A percentile compares a stretch with the other conserved stretches of the same genome.
Evolutionary conservation across 2,888 invertebrate genomes (phyloP).

Genomic region (Nephrotoma flavescens): DNA sequence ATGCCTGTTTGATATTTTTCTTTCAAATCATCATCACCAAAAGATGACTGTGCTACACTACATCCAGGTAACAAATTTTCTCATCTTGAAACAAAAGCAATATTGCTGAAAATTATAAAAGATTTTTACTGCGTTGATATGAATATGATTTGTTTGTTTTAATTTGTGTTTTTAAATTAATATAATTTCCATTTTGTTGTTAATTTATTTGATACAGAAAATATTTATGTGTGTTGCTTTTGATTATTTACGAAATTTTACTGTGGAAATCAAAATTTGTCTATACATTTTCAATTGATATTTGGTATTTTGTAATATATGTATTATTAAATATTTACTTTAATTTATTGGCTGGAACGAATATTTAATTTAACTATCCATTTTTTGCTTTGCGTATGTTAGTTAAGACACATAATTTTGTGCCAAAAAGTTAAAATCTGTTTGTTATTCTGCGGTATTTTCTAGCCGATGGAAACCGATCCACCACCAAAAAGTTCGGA

Average conservation of each 20-base stretch:
- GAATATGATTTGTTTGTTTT: neutral
- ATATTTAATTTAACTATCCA: neutral
- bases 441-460: neutral
- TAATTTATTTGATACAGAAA: neutral
- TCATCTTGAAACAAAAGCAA: neutral
- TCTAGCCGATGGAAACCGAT: slow-evolving; percentile 14
- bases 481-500: slow-evolving; percentile 3
- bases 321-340: neutral
- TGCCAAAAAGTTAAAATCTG: neutral
- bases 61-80: slow-evolving; percentile 26
- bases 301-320: neutral
- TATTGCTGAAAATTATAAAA: neutral
- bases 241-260: neutral
- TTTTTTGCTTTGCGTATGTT: neutral
- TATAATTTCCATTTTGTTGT: neutral
- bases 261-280: neutral
- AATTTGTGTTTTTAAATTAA: neutral
- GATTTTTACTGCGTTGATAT: neutral
- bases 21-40: slow-evolving; percentile 13
- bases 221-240: neutral
- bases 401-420: neutral
- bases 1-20: neutral
- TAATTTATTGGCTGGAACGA: neutral
- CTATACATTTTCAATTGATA: neutral
- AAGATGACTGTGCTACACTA: slow-evolving; percentile 29